Percentiles rank a stretch among this genome's conserved stretches.
Conservation (phyloP, 2,113 vertebrate genomes). For the Notarius lentiginosus region DNA sequence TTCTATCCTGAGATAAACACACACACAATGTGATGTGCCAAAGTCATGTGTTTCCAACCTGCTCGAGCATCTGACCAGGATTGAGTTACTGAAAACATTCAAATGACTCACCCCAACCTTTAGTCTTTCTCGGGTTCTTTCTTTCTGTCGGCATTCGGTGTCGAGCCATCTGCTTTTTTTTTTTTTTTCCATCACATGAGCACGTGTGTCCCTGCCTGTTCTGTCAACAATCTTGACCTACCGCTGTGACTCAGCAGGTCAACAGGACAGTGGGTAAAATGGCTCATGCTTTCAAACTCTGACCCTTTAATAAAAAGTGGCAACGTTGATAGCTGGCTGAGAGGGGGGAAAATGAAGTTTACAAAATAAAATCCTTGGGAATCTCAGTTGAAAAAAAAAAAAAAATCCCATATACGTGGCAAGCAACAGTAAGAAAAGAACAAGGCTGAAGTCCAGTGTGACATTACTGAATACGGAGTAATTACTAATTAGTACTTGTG, state of each 20-base stretch:
- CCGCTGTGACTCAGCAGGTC: conserved; percentile 31
- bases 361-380: neutral
- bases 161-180: conserved; percentile 26
- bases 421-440: neutral
- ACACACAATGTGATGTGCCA: neutral
- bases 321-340: neutral
- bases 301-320: neutral
- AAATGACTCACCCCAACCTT: conserved; percentile 39
- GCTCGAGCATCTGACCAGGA: conserved; percentile 18
- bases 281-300: neutral
- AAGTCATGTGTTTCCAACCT: conserved; percentile 19
- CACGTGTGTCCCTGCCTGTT: conserved; percentile 29
- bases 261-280: neutral
- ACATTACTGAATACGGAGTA: neutral
- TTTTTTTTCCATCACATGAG: conserved; percentile 30
- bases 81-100: conserved; percentile 32
- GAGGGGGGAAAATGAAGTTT: neutral
- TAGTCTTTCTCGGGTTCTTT: conserved; percentile 17
- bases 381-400: neutral
- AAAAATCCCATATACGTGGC: neutral
- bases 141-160: neutral
- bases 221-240: conserved; percentile 21
- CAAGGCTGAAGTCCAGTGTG: neutral
- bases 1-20: neutral
- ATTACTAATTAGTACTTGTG: neutral